Evolutionary conservation across 1,140 invertebrate species (phyloP), one percentile per base, ranked within the genome.

Genomic region (Rhagoletis pomonella): DNA sequence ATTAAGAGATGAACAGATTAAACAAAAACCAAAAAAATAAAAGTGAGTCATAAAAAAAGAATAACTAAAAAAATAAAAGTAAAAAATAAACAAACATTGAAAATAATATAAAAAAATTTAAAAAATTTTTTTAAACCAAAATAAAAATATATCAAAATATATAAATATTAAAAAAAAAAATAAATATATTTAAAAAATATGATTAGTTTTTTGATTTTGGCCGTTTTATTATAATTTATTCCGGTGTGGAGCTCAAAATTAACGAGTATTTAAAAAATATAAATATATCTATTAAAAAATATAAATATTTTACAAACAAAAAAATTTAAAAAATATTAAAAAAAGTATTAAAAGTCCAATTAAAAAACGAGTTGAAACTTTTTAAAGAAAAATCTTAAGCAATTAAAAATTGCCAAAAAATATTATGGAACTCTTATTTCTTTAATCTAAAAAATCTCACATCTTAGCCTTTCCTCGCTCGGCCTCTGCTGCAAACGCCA

Each of bases 61-160:
- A 58, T 29, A 12, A 55, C 9, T 55, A 58, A 29, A 87, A 42
- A 42, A 14, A 39, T 67, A 69, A 69, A 69, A 87, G 73, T 81
- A 81, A 29, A 65, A 62, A 19, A 6, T 19, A 55, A 55, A n/a
- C n/a, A 55, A 55, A 4, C 9, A 55, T 55, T 55, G 4, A 65
- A 65, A 65, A 65, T 29, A 62, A 62, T 65, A 65, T 29, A 19
- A 65, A 65, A 4, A 65, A 29, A 19, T 19, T 65, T 19, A 65
- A 29, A 29, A 65, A 65, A 65, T 55, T 55, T n/a, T n/a, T 4
- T 4, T 55, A 65, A 65, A 65, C 1, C 62, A 65, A 55, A 62
- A 62, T 62, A 62, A 62, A 14, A 62, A 62, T 62, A 62, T 62
- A 62, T 14, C 3, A 62, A 62, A 62, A 62, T n/a, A 6, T 14